phyloP scores from a whole-genome alignment of 2,113 vertebrate genomes.

The Aegypius monachus region DNA sequence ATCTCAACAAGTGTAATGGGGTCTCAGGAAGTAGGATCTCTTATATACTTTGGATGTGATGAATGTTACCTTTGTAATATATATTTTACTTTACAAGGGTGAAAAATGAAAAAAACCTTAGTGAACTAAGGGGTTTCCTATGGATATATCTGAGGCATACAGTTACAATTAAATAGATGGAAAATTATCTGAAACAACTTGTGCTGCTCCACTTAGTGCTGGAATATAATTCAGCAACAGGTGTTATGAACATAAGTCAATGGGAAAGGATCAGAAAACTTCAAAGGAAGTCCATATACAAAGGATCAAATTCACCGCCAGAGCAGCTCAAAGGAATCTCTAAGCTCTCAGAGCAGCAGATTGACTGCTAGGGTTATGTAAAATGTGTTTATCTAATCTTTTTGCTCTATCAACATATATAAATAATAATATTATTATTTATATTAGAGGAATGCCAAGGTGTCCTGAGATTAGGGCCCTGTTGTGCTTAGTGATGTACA shows the following conservation, averaged over 20 bases:
- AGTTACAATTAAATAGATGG: neutral
- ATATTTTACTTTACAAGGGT: neutral
- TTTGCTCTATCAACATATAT: neutral
- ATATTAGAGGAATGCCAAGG: neutral
- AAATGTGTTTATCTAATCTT: neutral
- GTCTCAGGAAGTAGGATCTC: neutral
- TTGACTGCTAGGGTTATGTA: neutral
- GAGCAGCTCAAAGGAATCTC: neutral
- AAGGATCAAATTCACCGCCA: neutral
- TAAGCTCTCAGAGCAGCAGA: neutral
- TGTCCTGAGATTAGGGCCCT: neutral
- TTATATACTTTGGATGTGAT: neutral
- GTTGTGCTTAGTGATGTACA: neutral
- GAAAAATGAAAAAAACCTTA: neutral
- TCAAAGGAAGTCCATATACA: neutral
- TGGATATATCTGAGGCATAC: neutral
- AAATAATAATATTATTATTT: neutral
- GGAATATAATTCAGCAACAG: neutral
- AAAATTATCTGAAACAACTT: neutral
- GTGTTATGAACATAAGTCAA: rapidly evolving
- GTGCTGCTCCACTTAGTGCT: neutral
- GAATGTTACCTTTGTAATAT: neutral
- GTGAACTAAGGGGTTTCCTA: neutral
- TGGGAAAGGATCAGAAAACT: neutral
- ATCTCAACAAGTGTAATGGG: too few relatives aligned